A percentile compares a stretch with the other conserved stretches of the same genome.
Conservation (phyloP, 2,888 invertebrate species). For the Portevinia maculata region DNA sequence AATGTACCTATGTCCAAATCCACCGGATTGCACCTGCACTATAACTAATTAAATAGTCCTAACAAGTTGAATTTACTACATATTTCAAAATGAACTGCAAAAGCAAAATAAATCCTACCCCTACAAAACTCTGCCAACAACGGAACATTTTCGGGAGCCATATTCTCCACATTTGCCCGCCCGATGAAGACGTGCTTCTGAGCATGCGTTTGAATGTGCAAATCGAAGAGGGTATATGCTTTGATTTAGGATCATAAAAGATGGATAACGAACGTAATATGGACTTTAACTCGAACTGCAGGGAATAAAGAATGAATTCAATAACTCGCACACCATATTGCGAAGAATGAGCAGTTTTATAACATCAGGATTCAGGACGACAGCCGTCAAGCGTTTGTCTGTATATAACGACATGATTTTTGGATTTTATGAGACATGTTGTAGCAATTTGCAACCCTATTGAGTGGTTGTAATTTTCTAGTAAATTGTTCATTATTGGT, state of each 20-base stretch:
- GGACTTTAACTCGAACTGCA: conserved; percentile 53
- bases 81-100: no score
- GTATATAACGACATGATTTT: conserved; percentile 59
- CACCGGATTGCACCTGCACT: no score
- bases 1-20: no score
- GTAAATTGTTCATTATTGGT: conserved; percentile 72
- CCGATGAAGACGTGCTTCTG: no score
- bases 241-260: conserved; percentile 58
- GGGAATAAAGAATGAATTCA: conserved; percentile 18
- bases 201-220: not conserved
- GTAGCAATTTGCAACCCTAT: conserved; percentile 70
- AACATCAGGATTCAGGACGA: not conserved
- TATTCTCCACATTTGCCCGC: no score
- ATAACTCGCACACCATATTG: conserved; percentile 4
- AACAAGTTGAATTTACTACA: no score
- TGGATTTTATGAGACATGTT: conserved; percentile 68
- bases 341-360: not conserved
- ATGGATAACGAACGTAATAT: conserved; percentile 62
- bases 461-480: conserved; percentile 71
- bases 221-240: not conserved
- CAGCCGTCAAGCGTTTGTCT: conserved; percentile 6
- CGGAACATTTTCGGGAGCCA: not conserved
- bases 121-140: no score
- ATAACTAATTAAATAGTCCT: no score
- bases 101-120: no score